Evolutionary conservation across 2,888 invertebrate genomes (phyloP), one percentile per base, ranked within the genome.

Genomic region (Hymenopus coronatus): DNA sequence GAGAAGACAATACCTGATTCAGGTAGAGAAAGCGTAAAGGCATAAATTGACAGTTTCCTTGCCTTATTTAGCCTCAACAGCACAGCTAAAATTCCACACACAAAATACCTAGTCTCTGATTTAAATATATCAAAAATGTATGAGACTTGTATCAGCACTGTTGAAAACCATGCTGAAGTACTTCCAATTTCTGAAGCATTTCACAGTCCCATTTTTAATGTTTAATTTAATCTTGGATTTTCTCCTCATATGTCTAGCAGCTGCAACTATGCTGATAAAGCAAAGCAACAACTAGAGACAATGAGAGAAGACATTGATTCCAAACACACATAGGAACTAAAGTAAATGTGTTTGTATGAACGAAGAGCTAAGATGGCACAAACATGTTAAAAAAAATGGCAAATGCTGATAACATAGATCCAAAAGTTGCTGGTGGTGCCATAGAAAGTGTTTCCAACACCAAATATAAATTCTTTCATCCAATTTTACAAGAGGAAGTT

Each of bases 121-220:
- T 86, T 86, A 86, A 86, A 86, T 28, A 70, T 70, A n/a, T 86
- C 86, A 7, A 87, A 28, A 87, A 12, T 87, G 87, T 87, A 87
- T 6, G 70, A 87, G n/a, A 4, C 28, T 14, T 70, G 54, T 28
- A 27, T 46, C 25, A 70, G 54, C 54, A n/a, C 7, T n/a, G 27
- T 82, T 82, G 28, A 27, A 27, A 28, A 28, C 8, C n/a, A 82
- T 82, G 82, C 27, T n/a, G 82, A 82, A 28, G 82, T 27, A 8
- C 82, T 7, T 12, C 7, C 6, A 6, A 20, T 83, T 28, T 2
- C 20, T 20, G 70, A 54, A 87, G 7, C 81, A 28, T 81, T 81
- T 27, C 81, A 70, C 81, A 1, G 15, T 2, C 70, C 81, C 70
- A 87, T 87, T 82, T 87, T 87, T 27, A 70, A 87, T 20, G 4